Evolutionary conservation across 1,140 invertebrate species (phyloP), one percentile per base, ranked within the genome.

Genomic region (Pomacea maculata): DNA sequence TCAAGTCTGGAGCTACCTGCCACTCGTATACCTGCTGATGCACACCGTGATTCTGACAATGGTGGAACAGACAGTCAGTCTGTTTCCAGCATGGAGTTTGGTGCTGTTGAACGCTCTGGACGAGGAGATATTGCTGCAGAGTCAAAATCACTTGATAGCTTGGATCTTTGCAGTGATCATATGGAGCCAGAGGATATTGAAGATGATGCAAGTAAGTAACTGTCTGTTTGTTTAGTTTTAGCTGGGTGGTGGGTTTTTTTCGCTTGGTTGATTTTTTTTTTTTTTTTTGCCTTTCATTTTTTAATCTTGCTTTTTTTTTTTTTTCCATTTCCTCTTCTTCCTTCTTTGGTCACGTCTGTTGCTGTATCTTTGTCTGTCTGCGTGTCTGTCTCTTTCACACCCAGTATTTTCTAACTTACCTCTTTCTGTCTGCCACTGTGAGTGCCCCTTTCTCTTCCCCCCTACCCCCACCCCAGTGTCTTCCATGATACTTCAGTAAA

Each of bases 61-160:
- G 85, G 80, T 19, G 85, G 83, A 1, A 85, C 79, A 65, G 91
- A 92, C 84, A 90, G 87, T 54, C 89, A 91, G 67, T 92, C 92
- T 1, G 84, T 91, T n/a, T 91, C 91, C n/a, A 92, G 92, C 84
- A 86, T 89, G 78, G 92, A 92, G 76, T 88, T 90, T 82, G 88
- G 88, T 2, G 89, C 80, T 77, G 89, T 34, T 67, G 75, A 75
- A 9, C 29, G 70, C 4, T 63, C 52, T 7, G 67, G 64, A 75
- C 14, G 68, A 78, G 78, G 79, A 34, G 61, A 65, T 63, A 68
- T 77, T 57, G 83, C 76, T 72, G 71, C 79, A 7, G 87, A 88
- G 71, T 88, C 88, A 8, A 89, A 88, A 76, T 89, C 88, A 52
- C 6, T 88, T 73, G 88, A 89, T 76, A 89, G 88, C 80, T 82